Base-by-base conservation (phyloP, 2,797 vertebrate species). In the Kryptolebias ocellatus region DNA sequence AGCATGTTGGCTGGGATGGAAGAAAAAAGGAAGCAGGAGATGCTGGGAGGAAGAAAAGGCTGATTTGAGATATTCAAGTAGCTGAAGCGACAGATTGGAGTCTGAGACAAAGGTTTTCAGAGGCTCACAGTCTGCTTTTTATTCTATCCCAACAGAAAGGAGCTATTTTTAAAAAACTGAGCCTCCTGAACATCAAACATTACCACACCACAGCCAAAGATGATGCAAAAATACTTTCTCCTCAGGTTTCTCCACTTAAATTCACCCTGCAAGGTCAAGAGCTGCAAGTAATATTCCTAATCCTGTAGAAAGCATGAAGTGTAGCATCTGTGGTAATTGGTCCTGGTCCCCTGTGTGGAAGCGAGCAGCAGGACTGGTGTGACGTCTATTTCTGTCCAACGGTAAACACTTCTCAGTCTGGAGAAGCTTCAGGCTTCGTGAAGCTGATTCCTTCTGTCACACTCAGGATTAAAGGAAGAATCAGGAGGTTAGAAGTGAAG, bases 21-120 rank as follows among this genome's bases (percentile, higher is more conserved):
- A 66, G 67, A 45, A 53, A 55, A 17, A 53, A 51, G 2, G 46
- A 42, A 70, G 78, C 55, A 57, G 67, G 82, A 83, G 72, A 84
- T 85, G 67, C 77, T 78, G 85, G 80, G 28, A 62, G 70, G 44
- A 55, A 57, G 34, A 3, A 1, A 24, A 59, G 61, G 2, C 55
- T 0, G 47, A 54, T 47, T 50, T 28, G 47, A 72, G 31, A 60
- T 17, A 5, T 51, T 55, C 16, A 5, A 55, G 34, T 10, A 37
- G 34, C 34, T 37, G 59, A 71, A 57, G 57, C 15, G 67, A 63
- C 74, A 64, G 72, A 60, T 18, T 39, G 55, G 57, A 58, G 63
- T 55, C 53, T 3, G 12, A 39, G n/a, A 50, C 37, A 16, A 15
- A 20, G 8, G 18, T 46, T 55, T 0, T 14, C 20, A 31, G 37